Evolutionary conservation across 2,888 invertebrate species (phyloP).

Genomic region (Augochlorella aurata): DNA sequence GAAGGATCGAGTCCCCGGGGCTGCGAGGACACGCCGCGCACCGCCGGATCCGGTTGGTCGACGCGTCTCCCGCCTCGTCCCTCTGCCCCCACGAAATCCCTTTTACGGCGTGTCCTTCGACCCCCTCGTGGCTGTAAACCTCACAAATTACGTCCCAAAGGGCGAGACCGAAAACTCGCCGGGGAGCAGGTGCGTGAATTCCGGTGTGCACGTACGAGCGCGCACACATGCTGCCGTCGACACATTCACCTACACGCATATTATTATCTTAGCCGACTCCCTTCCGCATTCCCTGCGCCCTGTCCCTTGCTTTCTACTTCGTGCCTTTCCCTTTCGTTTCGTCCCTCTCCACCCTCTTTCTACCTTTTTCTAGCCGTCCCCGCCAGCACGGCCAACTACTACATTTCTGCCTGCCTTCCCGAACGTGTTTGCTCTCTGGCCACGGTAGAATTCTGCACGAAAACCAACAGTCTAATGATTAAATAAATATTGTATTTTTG

Average conservation of each 20-base stretch:
- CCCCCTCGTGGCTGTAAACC: slow-evolving; percentile 66
- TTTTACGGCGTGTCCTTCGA: slow-evolving; percentile 71
- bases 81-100: slow-evolving; percentile 63
- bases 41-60: slow-evolving; percentile 46
- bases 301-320: slow-evolving; percentile 1
- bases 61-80: background rate
- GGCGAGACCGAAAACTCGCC: slow-evolving; percentile 57
- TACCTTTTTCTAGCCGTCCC: too few species aligned
- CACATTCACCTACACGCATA: slow-evolving; percentile 48
- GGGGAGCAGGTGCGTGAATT: slow-evolving; percentile 70
- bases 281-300: slow-evolving; percentile 17
- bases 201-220: slow-evolving; percentile 38
- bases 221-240: slow-evolving; percentile 19
- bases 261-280: slow-evolving; percentile 46
- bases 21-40: slow-evolving; percentile 40
- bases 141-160: slow-evolving; percentile 70
- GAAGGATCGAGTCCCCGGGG: slow-evolving; percentile 55
- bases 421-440: too few species aligned
- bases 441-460: too few species aligned
- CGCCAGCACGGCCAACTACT: too few species aligned
- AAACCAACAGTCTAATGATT: too few species aligned
- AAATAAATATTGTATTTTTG: too few species aligned
- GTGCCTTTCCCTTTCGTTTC: slow-evolving; percentile 15
- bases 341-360: background rate
- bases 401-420: too few species aligned